These are phyloP conservation scores for Tillus elongatus DNA, from an alignment of 2,888 invertebrate genomes.

Conservation along the genomic window DNA sequence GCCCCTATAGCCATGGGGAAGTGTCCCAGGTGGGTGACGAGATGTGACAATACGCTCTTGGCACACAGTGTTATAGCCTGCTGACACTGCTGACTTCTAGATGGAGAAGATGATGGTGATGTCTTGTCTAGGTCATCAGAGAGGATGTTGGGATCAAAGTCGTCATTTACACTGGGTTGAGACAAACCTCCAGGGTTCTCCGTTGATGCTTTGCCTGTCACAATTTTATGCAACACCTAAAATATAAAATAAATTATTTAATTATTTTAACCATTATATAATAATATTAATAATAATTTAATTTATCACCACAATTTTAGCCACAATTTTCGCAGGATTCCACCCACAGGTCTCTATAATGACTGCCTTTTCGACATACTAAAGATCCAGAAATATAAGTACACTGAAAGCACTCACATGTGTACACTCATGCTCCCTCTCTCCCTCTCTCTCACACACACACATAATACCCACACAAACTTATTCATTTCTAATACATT, in stretches of 20 bases:
- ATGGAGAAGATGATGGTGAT: constrained; percentile 43
- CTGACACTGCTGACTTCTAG: constrained; percentile 44
- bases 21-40: constrained; percentile 87
- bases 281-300: no score
- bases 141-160: constrained; percentile 65
- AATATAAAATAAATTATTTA: constrained; percentile 1
- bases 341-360: no score
- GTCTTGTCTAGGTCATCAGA: constrained; percentile 56
- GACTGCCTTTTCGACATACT: no score
- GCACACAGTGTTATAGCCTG: constrained; percentile 51
- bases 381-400: no score
- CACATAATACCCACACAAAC: no score
- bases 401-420: no score
- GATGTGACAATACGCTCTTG: constrained; percentile 62
- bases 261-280: background rate
- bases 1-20: constrained; percentile 90
- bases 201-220: constrained; percentile 47
- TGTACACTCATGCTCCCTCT: no score
- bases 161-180: constrained; percentile 50
- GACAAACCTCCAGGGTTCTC: constrained; percentile 45
- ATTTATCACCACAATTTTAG: no score
- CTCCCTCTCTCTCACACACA: no score
- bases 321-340: no score
- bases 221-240: constrained; percentile 53
- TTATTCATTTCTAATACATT: no score